phyloP scores from a whole-genome alignment of 2,797 vertebrate genomes.

The Mastacembelus armatus region DNA sequence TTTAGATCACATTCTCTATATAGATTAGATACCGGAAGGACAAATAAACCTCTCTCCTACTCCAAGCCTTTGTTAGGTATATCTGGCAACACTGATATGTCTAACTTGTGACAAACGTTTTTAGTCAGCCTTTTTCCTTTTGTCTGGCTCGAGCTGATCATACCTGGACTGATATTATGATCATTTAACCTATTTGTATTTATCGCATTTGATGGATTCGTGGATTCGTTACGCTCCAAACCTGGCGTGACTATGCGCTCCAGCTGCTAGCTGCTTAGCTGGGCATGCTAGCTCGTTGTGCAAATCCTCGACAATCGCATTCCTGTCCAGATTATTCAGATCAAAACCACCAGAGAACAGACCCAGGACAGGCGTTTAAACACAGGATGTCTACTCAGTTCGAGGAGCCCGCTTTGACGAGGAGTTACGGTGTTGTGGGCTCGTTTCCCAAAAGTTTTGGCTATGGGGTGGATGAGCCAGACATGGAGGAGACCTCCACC shows the following conservation, averaged over 20 bases:
- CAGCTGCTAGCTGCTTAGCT: slow-evolving; percentile 46
- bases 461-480: slow-evolving; percentile 89
- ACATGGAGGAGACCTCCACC: slow-evolving; percentile 82
- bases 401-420: slow-evolving; percentile 78
- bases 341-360: no score
- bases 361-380: no score
- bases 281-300: slow-evolving; percentile 58
- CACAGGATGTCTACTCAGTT: slow-evolving; percentile 84
- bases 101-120: no score
- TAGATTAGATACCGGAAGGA: no score
- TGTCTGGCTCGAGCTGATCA: neutral
- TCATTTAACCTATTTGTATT: neutral
- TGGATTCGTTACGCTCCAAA: neutral
- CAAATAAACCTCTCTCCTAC: no score
- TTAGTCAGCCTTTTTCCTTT: neutral
- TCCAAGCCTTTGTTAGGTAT: no score
- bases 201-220: neutral
- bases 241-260: neutral
- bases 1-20: neutral
- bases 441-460: slow-evolving; percentile 93
- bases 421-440: slow-evolving; percentile 85
- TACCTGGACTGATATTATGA: fast-evolving
- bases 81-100: slow-evolving; percentile 9
- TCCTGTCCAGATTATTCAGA: slow-evolving; percentile 18
- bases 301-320: slow-evolving; percentile 38